Evolutionary conservation across 2,888 invertebrate genomes (phyloP), one percentile per base, ranked within the genome.

Genomic region (Drosophila ezoana): DNA sequence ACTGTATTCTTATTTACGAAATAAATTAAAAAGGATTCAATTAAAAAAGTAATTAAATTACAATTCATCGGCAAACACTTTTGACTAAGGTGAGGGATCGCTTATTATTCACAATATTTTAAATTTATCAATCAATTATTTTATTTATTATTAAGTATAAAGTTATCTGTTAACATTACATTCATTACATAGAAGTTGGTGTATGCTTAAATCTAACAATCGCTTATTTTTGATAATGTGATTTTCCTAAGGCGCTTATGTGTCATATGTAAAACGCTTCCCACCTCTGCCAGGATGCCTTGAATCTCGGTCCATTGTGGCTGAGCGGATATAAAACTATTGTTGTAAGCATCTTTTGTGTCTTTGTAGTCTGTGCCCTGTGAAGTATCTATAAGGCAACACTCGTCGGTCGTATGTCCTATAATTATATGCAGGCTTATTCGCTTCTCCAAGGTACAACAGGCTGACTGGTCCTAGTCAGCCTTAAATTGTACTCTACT

Each of bases 311-410:
- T 10, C 32, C 6, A 5, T 53, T 53, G 41, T 53, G 13, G 18
- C 32, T 41, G 32, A 16, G 52, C 40, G 28, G 11, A 33, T 18
- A 10, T n/a, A n/a, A 41, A 41, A 41, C 41, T 33, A 41, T 53
- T 41, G 53, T 53, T 33, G 32, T 18, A 10, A 4, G n/a, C 18
- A 3, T 20, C 53, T n/a, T 32, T 53, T 53, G 52, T 53, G 18
- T n/a, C 14, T 10, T 10, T 20, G 9, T 10, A 14, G 20, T 35
- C 6, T n/a, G 4, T 14, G 28, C 18, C 28, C 4, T 16, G 16
- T 23, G 11, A 23, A 23, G 37, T 1, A 5, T 10, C 6, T 14
- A 20, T 20, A 14, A 23, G 37, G 14, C 51, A 23, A 11, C 11
- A 14, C 51, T 38, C 23, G 10, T 11, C 16, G 18, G 8, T 16